Conservation (phyloP, 2,888 invertebrate genomes). For the Eustalomyia histrio region DNA sequence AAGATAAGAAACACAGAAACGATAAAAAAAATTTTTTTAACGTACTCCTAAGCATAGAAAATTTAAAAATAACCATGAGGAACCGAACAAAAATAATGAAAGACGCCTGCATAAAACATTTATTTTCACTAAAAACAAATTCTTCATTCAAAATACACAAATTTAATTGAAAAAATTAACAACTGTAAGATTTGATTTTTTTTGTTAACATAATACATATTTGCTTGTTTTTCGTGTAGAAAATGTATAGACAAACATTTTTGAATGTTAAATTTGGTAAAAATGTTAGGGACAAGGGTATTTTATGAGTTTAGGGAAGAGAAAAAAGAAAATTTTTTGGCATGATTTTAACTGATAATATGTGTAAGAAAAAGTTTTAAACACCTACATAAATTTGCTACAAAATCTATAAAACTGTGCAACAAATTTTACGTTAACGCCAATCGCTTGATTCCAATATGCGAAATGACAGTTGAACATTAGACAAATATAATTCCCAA, state of each 20-base stretch:
- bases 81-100: slow-evolving; percentile 52
- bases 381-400: background rate
- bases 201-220: slow-evolving; percentile 37
- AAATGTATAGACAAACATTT: background rate
- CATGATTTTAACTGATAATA: too few relatives aligned
- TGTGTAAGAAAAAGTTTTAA: too few relatives aligned
- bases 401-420: slow-evolving; percentile 13
- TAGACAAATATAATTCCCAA: too few relatives aligned
- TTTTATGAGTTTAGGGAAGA: background rate
- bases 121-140: slow-evolving; percentile 7
- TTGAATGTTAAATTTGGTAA: background rate
- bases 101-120: slow-evolving; percentile 16
- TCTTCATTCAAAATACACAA: slow-evolving; percentile 39
- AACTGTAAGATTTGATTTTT: slow-evolving; percentile 42
- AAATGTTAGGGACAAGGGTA: background rate
- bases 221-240: background rate
- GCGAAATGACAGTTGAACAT: too few relatives aligned
- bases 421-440: background rate
- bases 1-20: slow-evolving; percentile 9
- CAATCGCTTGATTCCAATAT: background rate
- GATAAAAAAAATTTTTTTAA: slow-evolving; percentile 1
- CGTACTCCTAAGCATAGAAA: slow-evolving; percentile 14
- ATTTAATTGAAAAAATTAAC: slow-evolving; percentile 61
- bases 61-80: slow-evolving; percentile 58
- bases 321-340: background rate